Evolutionary conservation across 2,797 vertebrate genomes (phyloP).

Genomic region (Hoplostethus mediterraneus): DNA sequence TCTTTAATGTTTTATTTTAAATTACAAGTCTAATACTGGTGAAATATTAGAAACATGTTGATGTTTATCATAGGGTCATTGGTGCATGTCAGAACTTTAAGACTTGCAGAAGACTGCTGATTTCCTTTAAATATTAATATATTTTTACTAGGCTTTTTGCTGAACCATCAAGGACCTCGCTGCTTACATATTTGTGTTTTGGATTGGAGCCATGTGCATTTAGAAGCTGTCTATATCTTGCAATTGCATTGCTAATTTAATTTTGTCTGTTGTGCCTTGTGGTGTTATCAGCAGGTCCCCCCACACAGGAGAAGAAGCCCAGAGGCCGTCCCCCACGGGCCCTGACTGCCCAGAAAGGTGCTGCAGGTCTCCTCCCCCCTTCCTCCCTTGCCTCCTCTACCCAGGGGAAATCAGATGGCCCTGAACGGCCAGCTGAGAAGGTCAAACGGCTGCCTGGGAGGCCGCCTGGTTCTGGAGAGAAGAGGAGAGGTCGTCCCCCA

Average conservation of each 20-base stretch:
- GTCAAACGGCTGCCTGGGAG: constrained; percentile 92
- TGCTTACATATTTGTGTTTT: constrained; percentile 1
- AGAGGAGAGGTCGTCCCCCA: constrained; percentile 94
- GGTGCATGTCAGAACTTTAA: no score
- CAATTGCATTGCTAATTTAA: constrained; percentile 7
- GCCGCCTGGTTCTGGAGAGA: constrained; percentile 90
- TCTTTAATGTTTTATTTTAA: neutral
- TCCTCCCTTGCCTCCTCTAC: constrained; percentile 83
- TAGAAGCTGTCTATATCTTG: neutral
- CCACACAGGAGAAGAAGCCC: constrained; percentile 92
- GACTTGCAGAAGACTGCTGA: no score
- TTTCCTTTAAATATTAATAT: no score
- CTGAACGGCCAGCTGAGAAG: constrained; percentile 87
- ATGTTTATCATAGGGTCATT: no score
- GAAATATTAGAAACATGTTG: neutral
- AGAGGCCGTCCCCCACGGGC: constrained; percentile 95
- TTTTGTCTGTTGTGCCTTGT: constrained; percentile 36
- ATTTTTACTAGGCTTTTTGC: neutral
- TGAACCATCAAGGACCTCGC: neutral
- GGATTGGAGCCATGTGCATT: neutral
- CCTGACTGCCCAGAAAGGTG: constrained; percentile 87
- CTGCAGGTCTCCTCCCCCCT: constrained; percentile 82
- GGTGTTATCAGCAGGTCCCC: constrained; percentile 76
- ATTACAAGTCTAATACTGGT: neutral
- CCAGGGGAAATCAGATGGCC: constrained; percentile 86